Evolutionary conservation across 1,140 invertebrate species (phyloP).

Genomic region (Oreohelix idahoensis): DNA sequence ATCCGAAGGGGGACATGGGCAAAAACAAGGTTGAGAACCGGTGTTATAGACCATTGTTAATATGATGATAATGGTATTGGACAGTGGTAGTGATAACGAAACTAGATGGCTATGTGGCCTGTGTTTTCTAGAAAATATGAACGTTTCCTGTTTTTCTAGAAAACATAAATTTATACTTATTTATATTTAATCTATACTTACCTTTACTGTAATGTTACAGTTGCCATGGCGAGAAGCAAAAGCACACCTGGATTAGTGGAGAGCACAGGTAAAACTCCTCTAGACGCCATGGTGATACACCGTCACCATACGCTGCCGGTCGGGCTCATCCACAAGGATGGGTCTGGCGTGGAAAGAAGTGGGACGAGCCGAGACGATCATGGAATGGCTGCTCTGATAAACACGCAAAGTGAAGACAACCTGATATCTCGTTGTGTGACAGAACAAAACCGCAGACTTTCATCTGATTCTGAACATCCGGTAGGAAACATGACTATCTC

Average conservation of each 20-base stretch:
- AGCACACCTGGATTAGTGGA: conserved; percentile 96
- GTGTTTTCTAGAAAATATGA: too few relatives aligned
- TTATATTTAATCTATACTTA: too few relatives aligned
- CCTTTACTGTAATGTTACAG: conserved; percentile 74
- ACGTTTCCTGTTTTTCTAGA: too few relatives aligned
- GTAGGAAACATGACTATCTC: conserved; percentile 60
- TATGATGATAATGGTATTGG: too few relatives aligned
- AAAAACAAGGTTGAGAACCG: too few relatives aligned
- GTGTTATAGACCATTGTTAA: too few relatives aligned
- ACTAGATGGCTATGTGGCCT: too few relatives aligned
- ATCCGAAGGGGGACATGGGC: too few relatives aligned
- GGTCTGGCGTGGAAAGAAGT: background rate
- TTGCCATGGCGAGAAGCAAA: conserved; percentile 92
- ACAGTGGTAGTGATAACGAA: too few relatives aligned
- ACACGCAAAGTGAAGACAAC: conserved; percentile 53
- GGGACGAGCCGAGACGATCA: conserved; percentile 16
- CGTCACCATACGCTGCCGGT: conserved; percentile 73
- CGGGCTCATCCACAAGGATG: conserved; percentile 73
- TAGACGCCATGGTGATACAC: conserved; percentile 85
- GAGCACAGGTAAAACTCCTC: conserved; percentile 86
- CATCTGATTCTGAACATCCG: conserved; percentile 38
- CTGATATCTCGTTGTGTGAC: conserved; percentile 41
- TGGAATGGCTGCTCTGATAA: conserved; percentile 28
- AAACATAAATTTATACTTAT: too few relatives aligned
- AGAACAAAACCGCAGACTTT: conserved; percentile 35